phyloP scores from a whole-genome alignment of 2,113 vertebrate genomes.

The Catharus bicknelli region DNA sequence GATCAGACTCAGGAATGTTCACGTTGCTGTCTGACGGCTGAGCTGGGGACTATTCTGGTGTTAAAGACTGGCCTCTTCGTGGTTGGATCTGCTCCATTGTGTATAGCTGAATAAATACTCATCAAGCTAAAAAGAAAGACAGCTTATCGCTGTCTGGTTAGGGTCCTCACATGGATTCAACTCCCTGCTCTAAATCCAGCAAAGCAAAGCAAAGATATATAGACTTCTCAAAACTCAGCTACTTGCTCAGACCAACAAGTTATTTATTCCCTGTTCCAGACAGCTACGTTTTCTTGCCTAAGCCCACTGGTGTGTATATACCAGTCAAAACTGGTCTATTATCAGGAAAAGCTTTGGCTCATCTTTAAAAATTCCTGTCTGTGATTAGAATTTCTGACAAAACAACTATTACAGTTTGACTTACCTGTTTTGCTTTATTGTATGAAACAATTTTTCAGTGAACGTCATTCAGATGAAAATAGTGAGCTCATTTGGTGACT shows the following conservation, averaged over 20 bases:
- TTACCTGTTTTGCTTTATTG: background rate
- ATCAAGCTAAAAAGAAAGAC: constrained; percentile 36
- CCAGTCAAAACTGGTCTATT: background rate
- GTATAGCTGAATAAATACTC: constrained; percentile 9
- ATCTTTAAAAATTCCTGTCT: background rate
- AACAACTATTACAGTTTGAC: background rate
- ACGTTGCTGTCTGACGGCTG: background rate
- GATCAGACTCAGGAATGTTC: background rate
- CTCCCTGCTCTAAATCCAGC: constrained; percentile 9
- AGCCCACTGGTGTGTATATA: background rate
- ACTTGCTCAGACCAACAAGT: background rate
- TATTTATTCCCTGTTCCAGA: constrained; percentile 24
- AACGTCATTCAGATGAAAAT: background rate
- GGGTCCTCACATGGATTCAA: background rate
- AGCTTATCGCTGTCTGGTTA: constrained; percentile 17
- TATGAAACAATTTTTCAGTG: background rate
- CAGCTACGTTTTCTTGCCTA: constrained; percentile 15
- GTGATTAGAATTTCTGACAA: constrained; percentile 16
- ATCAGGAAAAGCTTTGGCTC: constrained; percentile 20
- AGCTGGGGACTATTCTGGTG: constrained; percentile 16
- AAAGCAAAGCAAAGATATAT: background rate
- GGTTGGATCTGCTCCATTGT: background rate
- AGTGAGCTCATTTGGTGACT: background rate
- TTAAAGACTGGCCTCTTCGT: background rate
- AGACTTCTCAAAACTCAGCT: background rate